Percentiles rank a stretch among this genome's conserved stretches.
These are phyloP conservation scores for Drosophila peninsularis DNA, from an alignment of 2,888 invertebrate species.

Conservation along the genomic window DNA sequence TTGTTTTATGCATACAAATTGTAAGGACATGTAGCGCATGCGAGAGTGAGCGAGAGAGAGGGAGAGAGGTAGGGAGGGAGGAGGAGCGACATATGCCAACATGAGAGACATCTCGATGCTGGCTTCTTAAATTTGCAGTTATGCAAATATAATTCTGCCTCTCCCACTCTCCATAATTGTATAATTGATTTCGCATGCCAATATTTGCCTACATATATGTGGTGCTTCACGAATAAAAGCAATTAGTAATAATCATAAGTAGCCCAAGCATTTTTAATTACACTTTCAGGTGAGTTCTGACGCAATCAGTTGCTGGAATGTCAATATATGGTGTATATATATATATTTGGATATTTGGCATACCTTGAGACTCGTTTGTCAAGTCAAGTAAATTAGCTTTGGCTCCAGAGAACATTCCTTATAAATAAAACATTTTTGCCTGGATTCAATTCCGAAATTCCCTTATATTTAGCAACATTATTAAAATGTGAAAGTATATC, in stretches of 20 bases:
- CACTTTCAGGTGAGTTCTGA: neutral
- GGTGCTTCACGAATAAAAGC: neutral
- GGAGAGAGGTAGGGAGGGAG: conserved; percentile 9
- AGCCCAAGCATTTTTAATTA: neutral
- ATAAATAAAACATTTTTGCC: too few relatives aligned
- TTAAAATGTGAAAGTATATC: conserved; percentile 12
- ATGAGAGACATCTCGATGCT: conserved; percentile 31
- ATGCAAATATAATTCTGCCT: conserved; percentile 45
- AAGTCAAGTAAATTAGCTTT: too few relatives aligned
- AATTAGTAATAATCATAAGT: conserved; percentile 3
- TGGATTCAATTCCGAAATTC: neutral
- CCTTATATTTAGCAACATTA: conserved; percentile 3
- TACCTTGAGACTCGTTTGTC: too few relatives aligned
- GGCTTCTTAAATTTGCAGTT: conserved; percentile 39
- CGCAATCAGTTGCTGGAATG: neutral
- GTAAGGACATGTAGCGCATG: conserved; percentile 58
- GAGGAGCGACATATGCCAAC: neutral
- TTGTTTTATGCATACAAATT: conserved; percentile 66
- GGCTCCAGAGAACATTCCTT: too few relatives aligned
- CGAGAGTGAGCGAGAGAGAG: conserved; percentile 35
- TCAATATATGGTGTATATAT: neutral
- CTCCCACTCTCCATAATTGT: conserved; percentile 11
- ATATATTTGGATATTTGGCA: neutral
- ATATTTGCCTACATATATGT: conserved; percentile 5
- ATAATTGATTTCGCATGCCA: conserved; percentile 51